A percentile compares a stretch with the other conserved stretches of the same genome.
Evolutionary conservation across 2,797 vertebrate genomes (phyloP).

Genomic region (Capromys pilorides): DNA sequence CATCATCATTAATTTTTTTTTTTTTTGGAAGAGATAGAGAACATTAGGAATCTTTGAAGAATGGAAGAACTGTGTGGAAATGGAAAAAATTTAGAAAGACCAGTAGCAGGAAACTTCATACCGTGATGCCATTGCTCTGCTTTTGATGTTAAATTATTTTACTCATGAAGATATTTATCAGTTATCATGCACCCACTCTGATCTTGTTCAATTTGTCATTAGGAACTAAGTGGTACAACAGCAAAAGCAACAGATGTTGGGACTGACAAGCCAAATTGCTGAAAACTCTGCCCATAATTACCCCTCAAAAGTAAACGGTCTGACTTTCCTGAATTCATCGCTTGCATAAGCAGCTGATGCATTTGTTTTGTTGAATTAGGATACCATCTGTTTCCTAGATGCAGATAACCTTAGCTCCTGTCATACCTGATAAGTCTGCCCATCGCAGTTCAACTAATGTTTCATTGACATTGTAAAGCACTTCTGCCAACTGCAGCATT

Average conservation of each 20-base stretch:
- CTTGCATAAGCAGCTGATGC: conserved; percentile 52
- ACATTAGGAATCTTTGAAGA: background rate
- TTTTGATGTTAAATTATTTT: conserved; percentile 54
- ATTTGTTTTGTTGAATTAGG: conserved; percentile 54
- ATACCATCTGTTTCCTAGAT: conserved; percentile 71
- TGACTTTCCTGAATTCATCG: conserved; percentile 73
- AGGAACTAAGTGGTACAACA: conserved; percentile 66
- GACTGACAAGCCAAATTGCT: conserved; percentile 77
- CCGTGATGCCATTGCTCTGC: background rate
- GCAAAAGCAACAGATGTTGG: conserved; percentile 79
- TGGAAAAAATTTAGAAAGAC: background rate
- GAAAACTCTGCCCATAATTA: conserved; percentile 73
- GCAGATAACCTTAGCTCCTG: conserved; percentile 47
- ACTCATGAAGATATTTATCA: conserved; percentile 57
- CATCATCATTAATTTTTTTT: background rate
- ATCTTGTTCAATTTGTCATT: conserved; percentile 76
- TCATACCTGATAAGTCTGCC: conserved; percentile 2
- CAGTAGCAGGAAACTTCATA: background rate
- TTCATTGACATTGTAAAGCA: conserved; percentile 1
- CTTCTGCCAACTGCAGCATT: background rate
- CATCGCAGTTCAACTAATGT: background rate
- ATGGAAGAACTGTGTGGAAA: background rate
- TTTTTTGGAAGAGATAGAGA: background rate
- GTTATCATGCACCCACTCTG: conserved; percentile 57
- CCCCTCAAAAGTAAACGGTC: conserved; percentile 66